Evolutionary conservation across 2,797 vertebrate species (phyloP).

Genomic region (Pitangus sulphuratus): DNA sequence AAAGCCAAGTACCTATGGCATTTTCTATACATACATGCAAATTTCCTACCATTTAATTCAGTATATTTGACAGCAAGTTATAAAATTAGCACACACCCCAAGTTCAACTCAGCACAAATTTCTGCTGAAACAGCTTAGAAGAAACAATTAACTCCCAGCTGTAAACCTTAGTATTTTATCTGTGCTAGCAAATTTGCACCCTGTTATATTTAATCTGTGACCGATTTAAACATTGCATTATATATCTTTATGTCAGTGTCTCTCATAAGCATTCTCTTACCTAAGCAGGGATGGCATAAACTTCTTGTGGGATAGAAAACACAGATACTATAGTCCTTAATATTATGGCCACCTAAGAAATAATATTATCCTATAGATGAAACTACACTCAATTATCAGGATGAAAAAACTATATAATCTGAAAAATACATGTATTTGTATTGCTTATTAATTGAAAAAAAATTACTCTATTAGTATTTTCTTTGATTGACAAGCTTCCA

Average conservation of each 20-base stretch:
- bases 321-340: neutral
- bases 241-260: neutral
- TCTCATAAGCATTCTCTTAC: neutral
- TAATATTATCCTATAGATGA: neutral
- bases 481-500: neutral
- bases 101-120: constrained; percentile 23
- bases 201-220: neutral
- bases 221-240: neutral
- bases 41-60: neutral
- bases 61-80: neutral
- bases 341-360: neutral
- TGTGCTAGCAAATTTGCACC: neutral
- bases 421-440: neutral
- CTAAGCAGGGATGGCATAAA: neutral
- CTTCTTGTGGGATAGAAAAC: neutral
- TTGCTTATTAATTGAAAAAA: neutral
- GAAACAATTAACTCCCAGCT: neutral
- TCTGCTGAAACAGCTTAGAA: constrained; percentile 9
- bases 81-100: neutral
- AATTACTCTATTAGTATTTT: neutral
- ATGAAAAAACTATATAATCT: neutral
- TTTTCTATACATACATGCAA: neutral
- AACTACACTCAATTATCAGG: neutral
- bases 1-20: neutral
- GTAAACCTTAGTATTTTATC: neutral